phyloP scores from a whole-genome alignment of 2,797 vertebrate genomes.

The Gymnothorax reevesii region DNA sequence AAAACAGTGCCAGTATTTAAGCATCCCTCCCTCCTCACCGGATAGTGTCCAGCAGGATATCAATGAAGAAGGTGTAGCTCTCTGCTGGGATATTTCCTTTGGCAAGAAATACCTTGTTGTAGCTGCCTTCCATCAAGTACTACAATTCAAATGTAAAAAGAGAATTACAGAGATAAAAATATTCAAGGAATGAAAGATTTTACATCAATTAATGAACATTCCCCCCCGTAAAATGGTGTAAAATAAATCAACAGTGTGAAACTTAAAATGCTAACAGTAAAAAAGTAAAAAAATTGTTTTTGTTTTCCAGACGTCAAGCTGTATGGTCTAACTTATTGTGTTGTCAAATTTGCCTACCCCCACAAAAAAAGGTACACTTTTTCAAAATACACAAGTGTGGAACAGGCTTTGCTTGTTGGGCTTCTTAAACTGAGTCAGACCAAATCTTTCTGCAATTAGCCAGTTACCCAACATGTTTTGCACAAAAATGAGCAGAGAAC shows the following conservation, averaged over 20 bases:
- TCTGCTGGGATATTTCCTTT: conserved; percentile 97
- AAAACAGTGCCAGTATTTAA: background rate
- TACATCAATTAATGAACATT: background rate
- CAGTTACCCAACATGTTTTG: too few relatives aligned
- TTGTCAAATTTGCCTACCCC: background rate
- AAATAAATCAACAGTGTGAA: background rate
- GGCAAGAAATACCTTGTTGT: conserved; percentile 97
- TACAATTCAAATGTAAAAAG: conserved; percentile 48
- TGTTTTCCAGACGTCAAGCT: background rate
- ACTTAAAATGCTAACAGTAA: background rate
- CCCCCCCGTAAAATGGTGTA: background rate
- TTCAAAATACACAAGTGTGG: background rate
- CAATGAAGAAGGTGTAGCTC: conserved; percentile 96
- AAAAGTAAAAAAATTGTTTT: background rate
- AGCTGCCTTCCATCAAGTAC: conserved; percentile 97
- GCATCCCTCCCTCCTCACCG: conserved; percentile 67
- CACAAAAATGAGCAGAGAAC: too few relatives aligned
- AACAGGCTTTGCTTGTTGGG: too few relatives aligned
- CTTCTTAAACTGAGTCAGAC: too few relatives aligned
- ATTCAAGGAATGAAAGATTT: background rate
- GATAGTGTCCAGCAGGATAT: conserved; percentile 94
- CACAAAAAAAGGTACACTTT: background rate
- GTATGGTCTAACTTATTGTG: background rate
- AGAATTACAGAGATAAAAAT: background rate
- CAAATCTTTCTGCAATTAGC: too few relatives aligned